These are phyloP conservation scores for Diplazon laetatorius DNA, from an alignment of 2,888 invertebrate genomes.

Conservation along the genomic window DNA sequence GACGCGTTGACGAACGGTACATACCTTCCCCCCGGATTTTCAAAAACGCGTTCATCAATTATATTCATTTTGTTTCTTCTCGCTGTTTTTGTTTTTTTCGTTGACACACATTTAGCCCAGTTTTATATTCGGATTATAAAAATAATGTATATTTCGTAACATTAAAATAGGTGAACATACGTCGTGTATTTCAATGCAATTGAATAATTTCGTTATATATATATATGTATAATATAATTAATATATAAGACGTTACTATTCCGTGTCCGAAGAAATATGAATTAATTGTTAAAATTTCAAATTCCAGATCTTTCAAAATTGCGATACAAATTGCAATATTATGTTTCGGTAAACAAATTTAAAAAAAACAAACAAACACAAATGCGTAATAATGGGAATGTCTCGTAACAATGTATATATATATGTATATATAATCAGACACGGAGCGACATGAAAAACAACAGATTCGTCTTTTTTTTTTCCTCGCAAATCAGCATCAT, in stretches of 20 bases:
- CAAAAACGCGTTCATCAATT: conserved; percentile 32
- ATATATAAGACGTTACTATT: conserved; percentile 35
- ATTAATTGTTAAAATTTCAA: conserved; percentile 11
- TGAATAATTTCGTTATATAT: conserved; percentile 55
- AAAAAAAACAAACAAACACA: conserved; percentile 22
- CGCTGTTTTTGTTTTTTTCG: conserved; percentile 31
- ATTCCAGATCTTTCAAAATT: conserved; percentile 45
- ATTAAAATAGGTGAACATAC: conserved; percentile 54
- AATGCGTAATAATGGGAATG: too few species aligned
- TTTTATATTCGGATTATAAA: conserved; percentile 48
- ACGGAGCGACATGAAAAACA: not conserved
- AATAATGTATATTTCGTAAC: conserved; percentile 58
- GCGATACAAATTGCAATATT: conserved; percentile 13
- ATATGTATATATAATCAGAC: not conserved
- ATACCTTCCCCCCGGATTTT: not conserved
- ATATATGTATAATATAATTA: conserved; percentile 42
- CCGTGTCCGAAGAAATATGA: conserved; percentile 38
- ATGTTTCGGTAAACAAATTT: not conserved
- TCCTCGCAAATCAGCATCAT: conserved; percentile 12
- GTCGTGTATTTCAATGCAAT: conserved; percentile 61
- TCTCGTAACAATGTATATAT: too few species aligned
- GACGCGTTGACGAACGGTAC: conserved; percentile 50
- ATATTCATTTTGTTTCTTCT: too few species aligned
- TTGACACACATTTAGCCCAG: conserved; percentile 25
- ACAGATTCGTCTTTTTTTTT: too few species aligned